Base-by-base conservation (phyloP, 2,113 vertebrate species). In the Picathartes gymnocephalus region DNA sequence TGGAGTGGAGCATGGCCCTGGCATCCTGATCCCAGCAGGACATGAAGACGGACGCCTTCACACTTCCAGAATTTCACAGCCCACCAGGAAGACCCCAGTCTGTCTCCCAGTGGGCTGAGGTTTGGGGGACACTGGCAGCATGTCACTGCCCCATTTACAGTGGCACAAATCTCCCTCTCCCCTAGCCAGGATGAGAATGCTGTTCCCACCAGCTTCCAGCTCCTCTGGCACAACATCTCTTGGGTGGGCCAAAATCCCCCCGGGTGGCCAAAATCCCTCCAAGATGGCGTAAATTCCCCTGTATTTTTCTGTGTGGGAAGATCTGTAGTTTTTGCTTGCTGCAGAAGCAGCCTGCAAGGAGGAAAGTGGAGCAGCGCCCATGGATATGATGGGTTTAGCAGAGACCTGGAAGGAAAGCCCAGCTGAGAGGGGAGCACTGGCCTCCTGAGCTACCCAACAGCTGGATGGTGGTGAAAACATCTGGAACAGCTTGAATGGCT, bases 381-480 rank as follows among this genome's bases (percentile, higher is more conserved):
- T 2, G 9, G 58, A 72, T 57, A 30, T 23, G 18, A 95, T 95
- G 92, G 69, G 13, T 97, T 97, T 94, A 93, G 35, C 95, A 97
- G 94, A 94, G 72, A 90, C 25, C 89, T 95, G 96, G 93, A 95
- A 89, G 51, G 40, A 45, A 80, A 93, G 72, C 35, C 8, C 56
- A 56, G 9, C 20, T 60, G 62, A 78, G 73, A 85, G 47, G 70
- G 40, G 68, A 84, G 22, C 0, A 0, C 23, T 3, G 23, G 56
- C 73, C 64, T 92, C 83, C 71, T 66, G 81, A 95, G 66, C 45
- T 71, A 53, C 33, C 14, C 74, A 88, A 23, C 51, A 88, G 78
- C 84, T 87, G 71, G 70, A 50, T 28, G 31, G 40, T 0, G 7
- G 54, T 0, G 8, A 73, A 79, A 91, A 69, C 73, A 89, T 45